Percentiles rank a stretch among this genome's conserved stretches.
These are phyloP conservation scores for Piliocolobus tephrosceles DNA, from an alignment of 2,113 vertebrate species.

Conservation along the genomic window DNA sequence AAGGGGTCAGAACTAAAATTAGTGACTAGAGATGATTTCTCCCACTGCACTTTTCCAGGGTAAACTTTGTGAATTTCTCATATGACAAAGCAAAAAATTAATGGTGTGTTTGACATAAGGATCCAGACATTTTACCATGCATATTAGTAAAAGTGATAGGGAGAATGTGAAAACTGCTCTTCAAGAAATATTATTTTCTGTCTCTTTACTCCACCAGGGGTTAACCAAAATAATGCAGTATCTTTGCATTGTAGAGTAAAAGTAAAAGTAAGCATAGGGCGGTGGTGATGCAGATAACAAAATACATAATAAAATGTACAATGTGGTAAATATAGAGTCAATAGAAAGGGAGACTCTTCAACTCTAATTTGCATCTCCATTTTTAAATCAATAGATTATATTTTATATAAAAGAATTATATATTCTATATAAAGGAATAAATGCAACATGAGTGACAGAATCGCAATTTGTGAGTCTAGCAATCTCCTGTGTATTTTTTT, in stretches of 20 bases:
- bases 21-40: rapidly evolving
- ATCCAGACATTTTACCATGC: neutral
- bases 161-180: neutral
- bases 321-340: neutral
- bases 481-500: rapidly evolving
- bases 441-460: rapidly evolving
- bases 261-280: neutral
- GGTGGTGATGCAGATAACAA: neutral
- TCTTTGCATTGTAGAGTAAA: neutral
- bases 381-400: neutral
- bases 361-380: neutral
- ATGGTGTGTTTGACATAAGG: neutral
- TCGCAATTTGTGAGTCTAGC: no score
- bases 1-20: neutral
- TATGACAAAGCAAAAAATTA: neutral
- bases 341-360: neutral
- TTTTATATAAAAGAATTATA: neutral
- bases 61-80: neutral
- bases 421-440: neutral
- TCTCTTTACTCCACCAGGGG: neutral
- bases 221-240: neutral
- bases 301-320: neutral
- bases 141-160: neutral
- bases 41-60: no score
- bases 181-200: neutral